Conservation (phyloP, 2,113 vertebrate genomes). For the Hydropotes inermis region DNA sequence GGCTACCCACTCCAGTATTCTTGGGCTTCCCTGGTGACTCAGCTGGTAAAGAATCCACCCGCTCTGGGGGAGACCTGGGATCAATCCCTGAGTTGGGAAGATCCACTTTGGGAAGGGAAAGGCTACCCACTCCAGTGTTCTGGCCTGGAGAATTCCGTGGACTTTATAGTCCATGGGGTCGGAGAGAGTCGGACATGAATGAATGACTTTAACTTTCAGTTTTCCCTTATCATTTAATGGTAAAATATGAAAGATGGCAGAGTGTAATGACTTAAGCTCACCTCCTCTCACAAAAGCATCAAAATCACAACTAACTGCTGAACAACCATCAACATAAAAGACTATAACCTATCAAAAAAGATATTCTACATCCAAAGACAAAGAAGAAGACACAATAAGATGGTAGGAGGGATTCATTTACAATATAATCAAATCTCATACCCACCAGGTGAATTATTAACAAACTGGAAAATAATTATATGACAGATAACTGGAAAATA, state of each 20-base stretch:
- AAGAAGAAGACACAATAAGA: not conserved
- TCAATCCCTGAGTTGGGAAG: not conserved
- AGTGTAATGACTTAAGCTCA: not conserved
- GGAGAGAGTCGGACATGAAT: fast-evolving
- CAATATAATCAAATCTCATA: not conserved
- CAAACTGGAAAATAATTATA: not conserved
- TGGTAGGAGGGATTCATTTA: not conserved
- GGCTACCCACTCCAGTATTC: not conserved
- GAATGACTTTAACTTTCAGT: not conserved
- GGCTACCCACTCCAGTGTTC: not conserved
- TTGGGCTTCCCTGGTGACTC: not conserved
- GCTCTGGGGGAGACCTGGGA: fast-evolving
- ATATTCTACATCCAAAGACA: not conserved
- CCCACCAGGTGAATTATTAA: not conserved
- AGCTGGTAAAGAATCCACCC: not conserved
- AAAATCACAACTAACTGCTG: not conserved
- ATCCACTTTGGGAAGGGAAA: not conserved
- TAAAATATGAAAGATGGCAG: not conserved
- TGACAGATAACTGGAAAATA: not conserved
- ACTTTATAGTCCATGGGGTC: not conserved
- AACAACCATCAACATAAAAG: not conserved
- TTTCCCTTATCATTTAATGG: not conserved
- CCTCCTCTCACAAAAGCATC: not conserved
- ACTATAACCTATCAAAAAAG: not conserved
- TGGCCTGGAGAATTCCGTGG: not conserved